phyloP scores from a whole-genome alignment of 2,888 invertebrate genomes.

The Nephrotoma flavescens region DNA sequence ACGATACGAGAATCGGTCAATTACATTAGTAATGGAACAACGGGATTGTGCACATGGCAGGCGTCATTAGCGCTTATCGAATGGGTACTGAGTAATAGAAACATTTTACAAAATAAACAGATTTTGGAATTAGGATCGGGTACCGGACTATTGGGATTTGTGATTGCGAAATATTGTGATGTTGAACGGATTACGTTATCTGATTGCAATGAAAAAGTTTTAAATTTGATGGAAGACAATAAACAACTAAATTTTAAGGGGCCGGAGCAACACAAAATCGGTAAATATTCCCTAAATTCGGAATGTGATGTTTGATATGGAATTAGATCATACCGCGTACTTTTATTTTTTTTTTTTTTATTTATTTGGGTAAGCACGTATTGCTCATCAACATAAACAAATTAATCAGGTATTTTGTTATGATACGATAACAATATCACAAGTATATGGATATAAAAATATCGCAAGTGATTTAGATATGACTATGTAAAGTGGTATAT shows the following conservation, averaged over 20 bases:
- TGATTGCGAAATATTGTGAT: constrained; percentile 38
- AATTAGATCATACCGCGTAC: background rate
- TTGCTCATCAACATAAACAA: background rate
- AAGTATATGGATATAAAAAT: background rate
- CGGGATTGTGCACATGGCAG: constrained; percentile 69
- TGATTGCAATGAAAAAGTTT: constrained; percentile 54
- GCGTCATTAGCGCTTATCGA: constrained; percentile 56
- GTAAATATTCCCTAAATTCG: background rate
- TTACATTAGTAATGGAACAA: constrained; percentile 63
- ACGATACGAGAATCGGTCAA: constrained; percentile 54
- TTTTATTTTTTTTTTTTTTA: background rate
- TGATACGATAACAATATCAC: background rate
- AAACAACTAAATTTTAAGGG: constrained; percentile 12
- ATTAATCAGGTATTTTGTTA: background rate
- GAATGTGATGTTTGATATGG: background rate
- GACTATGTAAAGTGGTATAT: background rate
- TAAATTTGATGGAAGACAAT: constrained; percentile 46
- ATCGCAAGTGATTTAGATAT: background rate
- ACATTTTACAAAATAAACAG: constrained; percentile 36
- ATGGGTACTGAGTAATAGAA: constrained; percentile 46
- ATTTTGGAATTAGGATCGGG: constrained; percentile 66
- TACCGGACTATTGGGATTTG: constrained; percentile 55
- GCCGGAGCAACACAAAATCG: background rate
- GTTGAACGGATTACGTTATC: constrained; percentile 43
- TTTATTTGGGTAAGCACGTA: background rate